Conservation (phyloP, 2,113 vertebrate species). For the Bos javanicus region DNA sequence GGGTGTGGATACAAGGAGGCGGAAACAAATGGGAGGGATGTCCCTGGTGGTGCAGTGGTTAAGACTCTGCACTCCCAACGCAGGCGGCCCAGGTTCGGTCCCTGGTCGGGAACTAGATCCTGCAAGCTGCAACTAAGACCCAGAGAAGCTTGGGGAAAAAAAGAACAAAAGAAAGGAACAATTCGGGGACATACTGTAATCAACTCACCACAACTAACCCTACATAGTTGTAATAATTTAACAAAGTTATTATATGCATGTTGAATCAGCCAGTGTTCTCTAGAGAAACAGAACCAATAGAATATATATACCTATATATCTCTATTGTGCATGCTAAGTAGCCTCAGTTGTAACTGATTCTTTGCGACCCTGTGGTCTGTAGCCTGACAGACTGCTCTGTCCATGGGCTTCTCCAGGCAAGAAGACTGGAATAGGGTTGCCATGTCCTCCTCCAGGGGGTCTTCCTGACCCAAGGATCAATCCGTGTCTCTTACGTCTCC, state of each 20-base stretch:
- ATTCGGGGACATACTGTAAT: too few relatives aligned
- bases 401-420: neutral
- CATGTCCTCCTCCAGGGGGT: neutral
- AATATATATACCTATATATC: neutral
- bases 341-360: neutral
- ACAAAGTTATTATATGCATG: neutral
- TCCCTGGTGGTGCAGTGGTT: neutral
- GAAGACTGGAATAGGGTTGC: neutral
- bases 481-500: fast-evolving
- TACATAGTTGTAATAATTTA: neutral
- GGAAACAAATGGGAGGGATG: fast-evolving
- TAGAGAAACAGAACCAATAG: neutral
- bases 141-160: neutral
- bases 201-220: neutral
- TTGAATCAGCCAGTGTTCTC: neutral
- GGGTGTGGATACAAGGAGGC: neutral
- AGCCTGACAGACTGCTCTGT: neutral
- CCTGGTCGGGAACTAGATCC: neutral
- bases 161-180: neutral
- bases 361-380: neutral
- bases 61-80: fast-evolving
- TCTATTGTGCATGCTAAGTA: neutral
- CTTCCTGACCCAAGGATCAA: neutral
- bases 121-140: neutral
- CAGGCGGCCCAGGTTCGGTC: neutral